These are phyloP conservation scores for Idaea dimidiata DNA, from an alignment of 2,888 invertebrate genomes.

Conservation along the genomic window DNA sequence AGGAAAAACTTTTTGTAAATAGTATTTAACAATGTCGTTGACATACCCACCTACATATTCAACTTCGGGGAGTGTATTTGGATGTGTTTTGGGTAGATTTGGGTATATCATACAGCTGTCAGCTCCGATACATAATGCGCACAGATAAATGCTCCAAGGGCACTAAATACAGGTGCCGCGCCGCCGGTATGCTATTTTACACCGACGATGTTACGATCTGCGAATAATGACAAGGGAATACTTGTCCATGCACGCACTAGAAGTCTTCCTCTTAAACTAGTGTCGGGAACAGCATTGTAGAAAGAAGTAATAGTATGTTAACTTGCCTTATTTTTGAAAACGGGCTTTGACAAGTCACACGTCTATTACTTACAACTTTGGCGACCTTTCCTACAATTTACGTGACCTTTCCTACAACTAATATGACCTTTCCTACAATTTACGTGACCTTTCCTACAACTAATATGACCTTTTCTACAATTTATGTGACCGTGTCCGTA, in stretches of 20 bases:
- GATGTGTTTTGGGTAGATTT: not conserved
- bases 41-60: not conserved
- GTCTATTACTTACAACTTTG: too few species aligned
- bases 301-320: too few species aligned
- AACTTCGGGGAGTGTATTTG: not conserved
- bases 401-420: too few species aligned
- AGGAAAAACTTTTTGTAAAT: not conserved
- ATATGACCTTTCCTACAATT: too few species aligned
- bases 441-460: too few species aligned
- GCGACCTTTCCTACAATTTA: too few species aligned
- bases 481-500: too few species aligned
- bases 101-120: not conserved
- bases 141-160: not conserved
- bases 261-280: too few species aligned
- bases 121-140: not conserved
- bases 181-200: not conserved
- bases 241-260: not conserved
- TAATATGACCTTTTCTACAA: too few species aligned
- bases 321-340: too few species aligned
- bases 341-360: too few species aligned
- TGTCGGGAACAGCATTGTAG: too few species aligned
- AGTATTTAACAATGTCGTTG: not conserved
- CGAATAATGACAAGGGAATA: not conserved
- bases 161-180: not conserved
- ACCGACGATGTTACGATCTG: not conserved